phyloP scores from a whole-genome alignment of 2,113 vertebrate genomes.

The Ornithorhynchus anatinus region DNA sequence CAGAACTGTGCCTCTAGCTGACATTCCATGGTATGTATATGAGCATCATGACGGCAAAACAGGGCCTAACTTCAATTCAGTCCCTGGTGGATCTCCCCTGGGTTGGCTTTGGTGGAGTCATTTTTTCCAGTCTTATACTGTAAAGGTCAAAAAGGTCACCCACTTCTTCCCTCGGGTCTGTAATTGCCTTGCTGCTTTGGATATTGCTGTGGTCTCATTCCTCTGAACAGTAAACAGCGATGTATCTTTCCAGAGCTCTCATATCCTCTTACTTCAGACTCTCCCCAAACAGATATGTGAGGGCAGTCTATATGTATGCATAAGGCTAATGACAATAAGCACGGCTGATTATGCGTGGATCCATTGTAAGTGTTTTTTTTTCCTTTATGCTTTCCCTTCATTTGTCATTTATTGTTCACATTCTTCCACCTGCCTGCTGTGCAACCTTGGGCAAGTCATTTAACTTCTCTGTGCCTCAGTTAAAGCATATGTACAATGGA shows the following conservation, averaged over 20 bases:
- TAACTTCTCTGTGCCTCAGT: too few species aligned
- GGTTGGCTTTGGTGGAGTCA: not conserved
- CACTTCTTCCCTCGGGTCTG: not conserved
- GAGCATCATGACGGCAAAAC: too few species aligned
- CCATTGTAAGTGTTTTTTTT: too few species aligned
- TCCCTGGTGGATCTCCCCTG: not conserved
- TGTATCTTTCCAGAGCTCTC: constrained; percentile 8
- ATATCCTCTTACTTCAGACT: constrained; percentile 10
- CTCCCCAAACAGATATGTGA: not conserved
- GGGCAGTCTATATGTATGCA: not conserved
- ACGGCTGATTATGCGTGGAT: too few species aligned
- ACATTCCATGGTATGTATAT: fast-evolving
- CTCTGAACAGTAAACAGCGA: constrained; percentile 24
- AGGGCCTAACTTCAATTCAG: not conserved
- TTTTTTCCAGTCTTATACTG: constrained; percentile 22
- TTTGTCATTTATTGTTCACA: too few species aligned
- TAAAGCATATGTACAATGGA: too few species aligned
- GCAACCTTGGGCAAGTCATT: too few species aligned
- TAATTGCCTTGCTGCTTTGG: constrained; percentile 15
- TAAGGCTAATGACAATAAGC: too few species aligned
- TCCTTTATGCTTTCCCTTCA: too few species aligned
- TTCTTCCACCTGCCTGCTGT: too few species aligned
- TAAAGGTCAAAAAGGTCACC: constrained; percentile 8
- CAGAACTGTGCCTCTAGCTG: not conserved
- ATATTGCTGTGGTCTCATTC: constrained; percentile 2